Percentiles rank a stretch among this genome's conserved stretches.
Evolutionary conservation across 2,797 vertebrate genomes (phyloP).

Genomic region (Acropternis orthonyx): DNA sequence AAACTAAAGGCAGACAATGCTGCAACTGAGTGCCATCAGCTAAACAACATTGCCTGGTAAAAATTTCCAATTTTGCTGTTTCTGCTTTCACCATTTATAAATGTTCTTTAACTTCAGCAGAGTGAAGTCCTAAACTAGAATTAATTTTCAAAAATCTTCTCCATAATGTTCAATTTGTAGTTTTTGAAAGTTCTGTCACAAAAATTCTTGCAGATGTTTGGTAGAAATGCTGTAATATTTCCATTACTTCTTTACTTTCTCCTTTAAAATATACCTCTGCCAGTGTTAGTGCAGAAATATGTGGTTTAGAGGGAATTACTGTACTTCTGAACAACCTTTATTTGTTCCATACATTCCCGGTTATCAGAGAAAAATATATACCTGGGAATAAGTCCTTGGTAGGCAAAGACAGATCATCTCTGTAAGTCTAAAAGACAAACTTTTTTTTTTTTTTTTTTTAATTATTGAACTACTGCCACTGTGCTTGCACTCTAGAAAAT

Average conservation of each 20-base stretch:
- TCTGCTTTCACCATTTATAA: background rate
- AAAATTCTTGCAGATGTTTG: background rate
- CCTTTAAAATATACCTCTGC: background rate
- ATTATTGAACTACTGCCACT: background rate
- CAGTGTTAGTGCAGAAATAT: background rate
- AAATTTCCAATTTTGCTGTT: background rate
- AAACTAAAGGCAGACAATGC: background rate
- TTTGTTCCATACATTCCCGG: accelerated
- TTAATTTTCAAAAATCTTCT: background rate
- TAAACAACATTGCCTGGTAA: background rate
- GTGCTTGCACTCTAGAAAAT: background rate
- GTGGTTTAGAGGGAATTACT: background rate
- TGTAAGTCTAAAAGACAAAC: background rate
- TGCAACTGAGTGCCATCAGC: background rate
- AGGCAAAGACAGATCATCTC: background rate
- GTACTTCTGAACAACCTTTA: background rate
- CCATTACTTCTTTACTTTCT: background rate
- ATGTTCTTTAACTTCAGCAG: background rate
- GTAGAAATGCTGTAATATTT: background rate
- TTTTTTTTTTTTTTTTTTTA: background rate
- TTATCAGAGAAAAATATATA: background rate
- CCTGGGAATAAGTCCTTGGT: background rate
- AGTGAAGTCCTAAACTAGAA: background rate
- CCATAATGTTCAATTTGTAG: background rate
- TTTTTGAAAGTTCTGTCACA: background rate